Evolutionary conservation across 2,888 invertebrate genomes (phyloP).

Genomic region (Torymus texanus): DNA sequence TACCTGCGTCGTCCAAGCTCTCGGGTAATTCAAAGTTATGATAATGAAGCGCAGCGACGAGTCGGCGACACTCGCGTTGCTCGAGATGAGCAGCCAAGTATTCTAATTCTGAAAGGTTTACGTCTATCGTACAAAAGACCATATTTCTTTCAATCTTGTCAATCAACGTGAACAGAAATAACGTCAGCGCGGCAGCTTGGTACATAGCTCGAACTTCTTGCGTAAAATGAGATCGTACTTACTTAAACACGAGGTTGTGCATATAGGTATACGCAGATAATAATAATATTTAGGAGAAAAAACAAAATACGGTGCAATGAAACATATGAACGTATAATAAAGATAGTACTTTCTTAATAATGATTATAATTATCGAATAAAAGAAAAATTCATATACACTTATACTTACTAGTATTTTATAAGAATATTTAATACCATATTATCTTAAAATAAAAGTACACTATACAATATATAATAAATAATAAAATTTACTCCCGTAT

Average conservation of each 20-base stretch:
- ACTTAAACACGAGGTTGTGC: background rate
- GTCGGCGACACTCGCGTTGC: constrained; percentile 77
- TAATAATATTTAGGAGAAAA: too few species aligned
- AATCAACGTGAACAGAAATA: background rate
- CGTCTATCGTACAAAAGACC: constrained; percentile 64
- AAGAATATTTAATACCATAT: too few species aligned
- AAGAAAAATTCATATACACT: too few species aligned
- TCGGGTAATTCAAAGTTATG: constrained; percentile 75
- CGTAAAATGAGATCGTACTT: background rate
- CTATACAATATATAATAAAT: too few species aligned
- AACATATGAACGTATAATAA: too few species aligned
- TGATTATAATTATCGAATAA: too few species aligned
- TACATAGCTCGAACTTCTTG: background rate
- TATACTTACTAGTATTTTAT: too few species aligned
- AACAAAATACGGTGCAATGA: too few species aligned
- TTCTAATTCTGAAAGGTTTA: constrained; percentile 72
- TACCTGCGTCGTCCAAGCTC: constrained; percentile 75
- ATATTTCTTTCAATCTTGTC: constrained; percentile 18
- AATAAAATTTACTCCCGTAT: too few species aligned
- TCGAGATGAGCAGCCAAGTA: constrained; percentile 79
- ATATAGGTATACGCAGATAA: too few species aligned
- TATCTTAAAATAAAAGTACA: too few species aligned
- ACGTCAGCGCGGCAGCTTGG: background rate
- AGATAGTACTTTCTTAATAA: too few species aligned
- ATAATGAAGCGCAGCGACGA: constrained; percentile 79